Base-by-base conservation (phyloP, 2,797 vertebrate genomes). In the Anguilla marmorata region DNA sequence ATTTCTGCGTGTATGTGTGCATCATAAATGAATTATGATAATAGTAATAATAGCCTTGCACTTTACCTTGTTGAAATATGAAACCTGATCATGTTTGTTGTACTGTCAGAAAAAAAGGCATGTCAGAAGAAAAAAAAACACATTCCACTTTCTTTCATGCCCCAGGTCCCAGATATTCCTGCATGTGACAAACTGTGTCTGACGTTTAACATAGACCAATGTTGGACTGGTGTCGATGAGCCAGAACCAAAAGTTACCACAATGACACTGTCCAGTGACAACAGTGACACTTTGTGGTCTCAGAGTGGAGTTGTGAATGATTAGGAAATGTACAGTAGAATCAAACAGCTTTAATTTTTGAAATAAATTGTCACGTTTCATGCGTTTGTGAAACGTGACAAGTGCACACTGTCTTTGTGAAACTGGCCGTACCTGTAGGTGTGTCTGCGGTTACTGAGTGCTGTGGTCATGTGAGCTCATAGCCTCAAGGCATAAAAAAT, bases 31-130 rank as follows among this genome's bases (percentile, higher is more conserved):
- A 56, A 87, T 84, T 8, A 86, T 76, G 45, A 90, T 91, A 91
- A 90, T 90, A 85, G 93, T 92, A 89, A 91, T 91, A 91, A 92
- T 93, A 91, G 91, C 90, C 92, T 94, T 94, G 94, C 94, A 96
- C 94, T 95, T 96, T 94, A 92, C 88, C 89, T 86, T 90, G 93
- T 91, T 88, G 90, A 92, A 90, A 92, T 92, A 89, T 91, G 89
- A 79, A 79, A 90, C 80, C 84, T 93, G 90, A 89, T 90, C 92
- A 93, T 94, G 92, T 94, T 92, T 93, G 91, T 94, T 90, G 92
- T 95, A 89, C 88, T 91, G 85, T 87, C 87, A 85, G 74, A 79
- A 86, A 86, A 48, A 82, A 88, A 48, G 86, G 89, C 91, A 91
- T 91, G 90, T 90, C 89, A 86, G 87, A 90, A 83, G 85, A 54